Base-by-base conservation (phyloP, 2,888 invertebrate species). In the Cyclophora albipunctata region DNA sequence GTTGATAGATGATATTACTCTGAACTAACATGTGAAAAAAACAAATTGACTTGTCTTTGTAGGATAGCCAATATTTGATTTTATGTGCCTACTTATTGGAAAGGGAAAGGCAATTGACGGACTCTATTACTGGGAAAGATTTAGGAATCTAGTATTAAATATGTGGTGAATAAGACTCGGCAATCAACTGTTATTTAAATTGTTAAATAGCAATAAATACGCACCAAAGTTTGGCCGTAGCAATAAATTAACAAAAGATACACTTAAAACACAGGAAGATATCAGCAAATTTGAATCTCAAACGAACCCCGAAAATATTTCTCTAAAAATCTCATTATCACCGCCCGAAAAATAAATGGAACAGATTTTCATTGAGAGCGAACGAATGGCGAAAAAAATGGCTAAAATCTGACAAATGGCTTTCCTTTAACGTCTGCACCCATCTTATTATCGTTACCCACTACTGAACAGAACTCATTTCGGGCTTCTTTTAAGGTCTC, bases 351-450 rank as follows among this genome's bases (percentile, higher is more conserved):
- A 84, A 85, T 84, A 81, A 85, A 86, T 87, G 82, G 79, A 87
- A 85, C 87, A 88, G 87, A 84, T 88, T 88, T 82, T 85, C 84
- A 84, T 78, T 79, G 80, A 81, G 73, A 66, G 77, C 72, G 60
- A 83, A 77, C 78, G 78, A 87, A 84, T 81, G 77, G 78, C 75
- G 73, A 82, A 86, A 87, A 78, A 88, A 87, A 85, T 83, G 80
- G 75, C 84, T 74, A 77, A 85, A 87, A 84, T 75, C 86, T 88
- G 86, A 88, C 86, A 88, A 88, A 88, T 88, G 84, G 83, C 75
- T 87, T 88, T 88, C 84, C 87, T 87, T 86, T 88, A 87, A 86
- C 87, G 87, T 86, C 87, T 87, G 87, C 86, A 78, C 84, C 85
- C 85, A 88, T 88, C 88, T 88, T 87, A 88, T 87, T 87, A 88